A percentile compares a stretch with the other conserved stretches of the same genome.
Evolutionary conservation across 2,888 invertebrate species (phyloP).

Genomic region (Allygus modestus): DNA sequence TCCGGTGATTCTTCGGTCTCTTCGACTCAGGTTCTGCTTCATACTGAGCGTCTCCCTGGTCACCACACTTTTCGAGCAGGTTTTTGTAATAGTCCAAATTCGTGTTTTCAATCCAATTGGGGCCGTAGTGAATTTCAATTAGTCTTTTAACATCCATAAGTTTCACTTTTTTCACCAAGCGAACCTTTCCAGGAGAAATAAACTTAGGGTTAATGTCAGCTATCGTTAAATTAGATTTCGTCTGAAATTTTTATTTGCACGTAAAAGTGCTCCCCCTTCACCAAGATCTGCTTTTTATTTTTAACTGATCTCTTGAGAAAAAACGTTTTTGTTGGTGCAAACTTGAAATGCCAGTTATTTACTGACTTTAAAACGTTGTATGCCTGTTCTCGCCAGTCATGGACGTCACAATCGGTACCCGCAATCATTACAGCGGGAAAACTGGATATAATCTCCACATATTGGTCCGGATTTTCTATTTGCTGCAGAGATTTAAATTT

Average conservation of each 20-base stretch:
- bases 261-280: conserved; percentile 26
- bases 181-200: not conserved
- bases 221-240: too few species aligned
- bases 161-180: conserved; percentile 16
- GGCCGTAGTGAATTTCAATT: conserved; percentile 12
- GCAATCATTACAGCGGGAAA: conserved; percentile 63
- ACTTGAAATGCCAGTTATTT: conserved; percentile 59
- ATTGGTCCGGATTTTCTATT: conserved; percentile 66
- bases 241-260: too few species aligned
- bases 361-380: conserved; percentile 41
- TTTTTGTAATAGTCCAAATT: conserved; percentile 12
- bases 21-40: conserved; percentile 24
- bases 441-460: conserved; percentile 65
- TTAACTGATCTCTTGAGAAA: conserved; percentile 44
- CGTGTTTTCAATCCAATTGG: conserved; percentile 33
- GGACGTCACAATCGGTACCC: not conserved
- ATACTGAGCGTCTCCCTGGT: conserved; percentile 2
- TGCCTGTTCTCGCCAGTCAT: conserved; percentile 65
- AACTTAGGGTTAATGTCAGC: too few species aligned
- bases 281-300: conserved; percentile 21
- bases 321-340: conserved; percentile 61
- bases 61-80: too few species aligned
- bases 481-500: conserved; percentile 66
- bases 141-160: conserved; percentile 17
- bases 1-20: conserved; percentile 25